phyloP scores from a whole-genome alignment of 2,113 vertebrate genomes.

The Poicephalus meyeri region DNA sequence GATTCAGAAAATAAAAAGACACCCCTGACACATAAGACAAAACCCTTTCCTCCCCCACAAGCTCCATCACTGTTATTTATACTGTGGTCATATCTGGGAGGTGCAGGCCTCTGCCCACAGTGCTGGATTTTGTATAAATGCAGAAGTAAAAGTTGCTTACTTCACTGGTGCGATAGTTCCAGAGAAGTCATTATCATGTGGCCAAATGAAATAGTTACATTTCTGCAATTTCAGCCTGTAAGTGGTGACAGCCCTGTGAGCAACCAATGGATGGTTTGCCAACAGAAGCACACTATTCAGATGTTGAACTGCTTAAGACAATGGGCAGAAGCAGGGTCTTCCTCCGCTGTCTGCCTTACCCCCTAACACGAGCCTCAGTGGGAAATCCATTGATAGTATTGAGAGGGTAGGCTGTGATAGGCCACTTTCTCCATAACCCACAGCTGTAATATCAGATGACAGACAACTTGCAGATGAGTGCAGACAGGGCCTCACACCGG shows the following conservation, averaged over 20 bases:
- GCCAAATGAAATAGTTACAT: neutral
- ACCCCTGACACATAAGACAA: neutral
- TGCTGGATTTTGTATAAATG: neutral
- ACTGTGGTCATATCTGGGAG: neutral
- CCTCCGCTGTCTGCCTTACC: neutral
- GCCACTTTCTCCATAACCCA: neutral
- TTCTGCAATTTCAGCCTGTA: neutral
- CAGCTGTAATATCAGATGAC: neutral
- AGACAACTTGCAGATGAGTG: neutral
- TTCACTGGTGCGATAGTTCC: neutral
- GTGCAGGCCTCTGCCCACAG: neutral
- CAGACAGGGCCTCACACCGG: accelerated
- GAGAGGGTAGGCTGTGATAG: neutral
- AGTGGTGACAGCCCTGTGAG: neutral
- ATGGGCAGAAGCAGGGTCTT: neutral
- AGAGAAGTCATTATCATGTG: neutral
- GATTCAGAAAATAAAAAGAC: neutral
- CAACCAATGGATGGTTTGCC: neutral
- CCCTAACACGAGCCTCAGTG: neutral
- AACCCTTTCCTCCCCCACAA: neutral
- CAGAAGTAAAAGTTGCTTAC: neutral
- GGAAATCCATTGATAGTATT: neutral
- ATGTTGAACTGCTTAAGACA: neutral
- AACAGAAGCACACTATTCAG: neutral
- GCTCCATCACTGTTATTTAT: neutral